Evolutionary conservation across 2,113 vertebrate species (phyloP), one percentile per base, ranked within the genome.

Genomic region (Charina bottae): DNA sequence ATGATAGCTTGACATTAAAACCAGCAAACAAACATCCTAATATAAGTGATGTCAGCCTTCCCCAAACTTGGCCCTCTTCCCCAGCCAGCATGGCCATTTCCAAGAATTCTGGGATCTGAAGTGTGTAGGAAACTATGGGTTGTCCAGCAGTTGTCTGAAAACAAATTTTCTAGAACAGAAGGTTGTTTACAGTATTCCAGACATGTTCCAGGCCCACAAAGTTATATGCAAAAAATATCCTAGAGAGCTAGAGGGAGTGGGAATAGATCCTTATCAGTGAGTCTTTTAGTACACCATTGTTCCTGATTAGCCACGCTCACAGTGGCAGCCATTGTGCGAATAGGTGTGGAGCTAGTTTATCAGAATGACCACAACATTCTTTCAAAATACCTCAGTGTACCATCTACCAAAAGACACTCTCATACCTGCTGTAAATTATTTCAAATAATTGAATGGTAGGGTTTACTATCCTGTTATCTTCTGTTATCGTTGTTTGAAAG

Each of bases 401-500:
- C 7, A 49, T 49, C 6, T 49, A 37, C 37, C 15, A 90, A 78
- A 78, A 78, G 33, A 37, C 33, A 78, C n/a, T 19, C n/a, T 19
- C 15, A 37, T 9, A 21, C 17, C 17, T 0, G 54, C 6, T 46
- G n/a, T 92, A 49, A 28, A 68, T 9, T 46, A 68, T 56, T 92
- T 58, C 90, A 90, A 62, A 58, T 94, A 54, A 12, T 12, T 46
- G 85, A 24, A 87, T 9, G 13, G 78, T 26, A 33, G 95, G 19
- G 21, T 87, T 92, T 94, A 60, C 0, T 89, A 24, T 49, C 54
- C 87, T 8, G 33, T 91, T 60, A 62, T 94, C 58, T 90, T 24
- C 88, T 94, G n/a, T 93, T 91, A 88, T 86, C 83, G 92, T 96
- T 85, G 85, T 1, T 92, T 68, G 95, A 94, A 26, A 93, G 86